Evolutionary conservation across 2,797 vertebrate genomes (phyloP).

Genomic region (Podarcis lilfordi): DNA sequence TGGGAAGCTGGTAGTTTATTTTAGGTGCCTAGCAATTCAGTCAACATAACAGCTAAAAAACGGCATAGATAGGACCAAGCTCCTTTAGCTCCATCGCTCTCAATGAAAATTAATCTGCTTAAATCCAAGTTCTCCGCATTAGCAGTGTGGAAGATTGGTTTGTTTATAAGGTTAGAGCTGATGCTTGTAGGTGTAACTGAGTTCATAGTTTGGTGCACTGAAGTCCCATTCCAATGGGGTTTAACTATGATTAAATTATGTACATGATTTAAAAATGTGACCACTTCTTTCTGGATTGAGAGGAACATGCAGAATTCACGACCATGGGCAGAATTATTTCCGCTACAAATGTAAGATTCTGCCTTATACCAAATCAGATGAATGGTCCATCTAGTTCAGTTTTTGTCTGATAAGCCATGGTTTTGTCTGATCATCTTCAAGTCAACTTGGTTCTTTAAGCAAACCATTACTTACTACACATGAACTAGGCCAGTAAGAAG

Average conservation of each 20-base stretch:
- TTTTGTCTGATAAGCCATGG: not conserved
- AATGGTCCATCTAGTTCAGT: too few species aligned
- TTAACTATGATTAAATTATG: not conserved
- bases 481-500: not conserved
- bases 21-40: slow-evolving; percentile 14
- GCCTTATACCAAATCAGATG: too few species aligned
- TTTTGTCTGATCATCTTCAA: too few species aligned
- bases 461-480: too few species aligned
- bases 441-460: too few species aligned
- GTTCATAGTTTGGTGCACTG: not conserved
- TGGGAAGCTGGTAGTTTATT: not conserved
- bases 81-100: not conserved
- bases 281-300: not conserved
- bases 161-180: not conserved
- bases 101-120: not conserved
- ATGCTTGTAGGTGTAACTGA: not conserved
- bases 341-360: not conserved
- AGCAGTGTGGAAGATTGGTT: not conserved
- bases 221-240: not conserved
- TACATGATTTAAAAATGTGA: not conserved
- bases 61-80: not conserved
- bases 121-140: slow-evolving; percentile 1
- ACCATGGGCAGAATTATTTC: not conserved
- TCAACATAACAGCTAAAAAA: not conserved
- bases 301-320: not conserved